Conservation (phyloP, 2,797 vertebrate species). For the Mormyrops boulengeri region DNA sequence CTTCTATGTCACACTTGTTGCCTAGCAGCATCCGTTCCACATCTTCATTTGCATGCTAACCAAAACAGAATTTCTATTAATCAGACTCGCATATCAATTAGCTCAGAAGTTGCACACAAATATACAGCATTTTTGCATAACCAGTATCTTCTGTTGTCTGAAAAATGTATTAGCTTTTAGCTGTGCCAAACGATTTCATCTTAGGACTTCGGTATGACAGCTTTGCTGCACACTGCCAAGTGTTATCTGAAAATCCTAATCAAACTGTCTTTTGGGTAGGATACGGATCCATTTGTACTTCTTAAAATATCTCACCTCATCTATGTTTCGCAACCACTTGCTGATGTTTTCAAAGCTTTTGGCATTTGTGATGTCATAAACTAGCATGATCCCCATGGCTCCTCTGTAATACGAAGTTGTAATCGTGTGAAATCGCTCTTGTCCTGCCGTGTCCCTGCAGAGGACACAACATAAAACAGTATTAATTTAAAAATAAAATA, state of each 20-base stretch:
- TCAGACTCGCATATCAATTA: neutral
- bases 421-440: slow-evolving; percentile 91
- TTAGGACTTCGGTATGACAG: neutral
- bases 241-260: neutral
- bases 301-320: slow-evolving; percentile 62
- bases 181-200: neutral
- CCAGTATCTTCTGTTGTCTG: neutral
- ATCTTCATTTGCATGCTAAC: slow-evolving; percentile 79
- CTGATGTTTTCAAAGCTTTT: slow-evolving; percentile 89
- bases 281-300: neutral
- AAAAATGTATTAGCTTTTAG: neutral
- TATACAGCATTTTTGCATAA: neutral
- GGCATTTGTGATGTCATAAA: slow-evolving; percentile 85
- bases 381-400: slow-evolving; percentile 94
- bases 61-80: slow-evolving; percentile 54
- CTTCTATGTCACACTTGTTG: slow-evolving; percentile 84
- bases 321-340: slow-evolving; percentile 84
- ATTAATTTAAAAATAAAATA: neutral
- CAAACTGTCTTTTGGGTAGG: neutral
- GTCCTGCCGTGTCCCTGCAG: slow-evolving; percentile 87
- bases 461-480: neutral
- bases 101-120: neutral
- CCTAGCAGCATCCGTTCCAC: slow-evolving; percentile 84
- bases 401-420: slow-evolving; percentile 94
- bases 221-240: neutral